Evolutionary conservation across 1,140 invertebrate genomes (phyloP).

Genomic region (Pteromalus puparum): DNA sequence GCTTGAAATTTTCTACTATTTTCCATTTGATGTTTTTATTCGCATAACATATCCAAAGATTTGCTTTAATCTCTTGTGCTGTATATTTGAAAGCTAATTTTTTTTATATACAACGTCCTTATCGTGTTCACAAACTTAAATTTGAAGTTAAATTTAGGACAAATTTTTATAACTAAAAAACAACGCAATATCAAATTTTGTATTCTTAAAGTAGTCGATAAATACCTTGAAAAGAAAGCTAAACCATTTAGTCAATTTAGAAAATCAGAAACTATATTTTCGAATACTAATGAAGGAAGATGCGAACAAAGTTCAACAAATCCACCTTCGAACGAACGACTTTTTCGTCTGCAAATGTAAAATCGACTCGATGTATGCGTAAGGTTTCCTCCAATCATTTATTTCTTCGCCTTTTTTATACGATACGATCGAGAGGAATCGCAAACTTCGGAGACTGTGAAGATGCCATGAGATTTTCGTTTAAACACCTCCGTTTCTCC

Average conservation of each 20-base stretch:
- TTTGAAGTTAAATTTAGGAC: background rate
- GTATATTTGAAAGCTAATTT: background rate
- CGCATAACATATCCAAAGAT: background rate
- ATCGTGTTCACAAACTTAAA: background rate
- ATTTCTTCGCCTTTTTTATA: slow-evolving; percentile 10
- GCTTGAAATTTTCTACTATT: slow-evolving; percentile 24
- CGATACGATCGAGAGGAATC: slow-evolving; percentile 9
- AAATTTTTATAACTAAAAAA: background rate
- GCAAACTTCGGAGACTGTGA: background rate
- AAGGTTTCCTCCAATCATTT: background rate
- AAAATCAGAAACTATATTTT: slow-evolving; percentile 39
- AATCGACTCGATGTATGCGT: background rate
- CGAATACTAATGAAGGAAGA: slow-evolving; percentile 26
- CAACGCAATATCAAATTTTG: slow-evolving; percentile 44
- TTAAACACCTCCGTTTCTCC: background rate
- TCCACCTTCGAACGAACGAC: slow-evolving; percentile 12
- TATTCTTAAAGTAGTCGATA: slow-evolving; percentile 17
- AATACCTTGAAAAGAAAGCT: slow-evolving; percentile 1
- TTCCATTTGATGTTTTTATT: slow-evolving; percentile 24
- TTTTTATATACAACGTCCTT: background rate
- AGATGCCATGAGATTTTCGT: background rate
- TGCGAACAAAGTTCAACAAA: background rate
- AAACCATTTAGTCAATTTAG: slow-evolving; percentile 46
- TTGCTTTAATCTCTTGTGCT: slow-evolving; percentile 18
- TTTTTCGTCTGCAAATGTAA: background rate